These are phyloP conservation scores for Acanthacorydalis orientalis DNA, from an alignment of 2,888 invertebrate genomes.

Conservation along the genomic window DNA sequence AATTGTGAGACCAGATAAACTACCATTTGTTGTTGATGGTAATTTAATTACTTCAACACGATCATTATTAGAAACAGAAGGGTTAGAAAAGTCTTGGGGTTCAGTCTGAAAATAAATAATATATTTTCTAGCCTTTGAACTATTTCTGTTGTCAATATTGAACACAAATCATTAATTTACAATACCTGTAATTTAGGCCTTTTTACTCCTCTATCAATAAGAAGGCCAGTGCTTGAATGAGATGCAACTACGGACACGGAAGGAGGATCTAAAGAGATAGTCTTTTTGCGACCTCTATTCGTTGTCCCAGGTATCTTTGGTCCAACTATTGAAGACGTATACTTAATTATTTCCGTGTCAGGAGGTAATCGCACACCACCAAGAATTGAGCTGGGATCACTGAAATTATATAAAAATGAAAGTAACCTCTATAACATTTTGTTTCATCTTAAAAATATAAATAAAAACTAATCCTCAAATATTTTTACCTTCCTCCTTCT, in stretches of 20 bases:
- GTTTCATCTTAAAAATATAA: no score
- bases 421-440: conserved; percentile 1
- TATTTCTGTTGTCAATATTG: not conserved
- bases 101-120: conserved; percentile 3
- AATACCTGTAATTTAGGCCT: conserved; percentile 24
- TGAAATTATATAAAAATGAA: conserved; percentile 19
- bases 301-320: conserved; percentile 74
- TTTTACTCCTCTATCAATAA: conserved; percentile 30
- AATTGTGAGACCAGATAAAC: conserved; percentile 21
- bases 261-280: conserved; percentile 69
- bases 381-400: conserved; percentile 67
- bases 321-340: conserved; percentile 73
- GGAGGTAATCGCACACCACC: conserved; percentile 73
- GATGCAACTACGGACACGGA: conserved; percentile 39
- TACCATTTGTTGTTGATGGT: conserved; percentile 43
- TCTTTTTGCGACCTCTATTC: conserved; percentile 74
- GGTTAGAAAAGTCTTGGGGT: conserved; percentile 7
- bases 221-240: conserved; percentile 24
- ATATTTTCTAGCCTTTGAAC: not conserved
- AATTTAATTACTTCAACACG: conserved; percentile 70
- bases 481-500: conserved; percentile 47
- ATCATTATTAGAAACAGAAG: conserved; percentile 30
- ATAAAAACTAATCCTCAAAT: not conserved
- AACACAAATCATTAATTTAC: not conserved
- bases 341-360: conserved; percentile 80